These are phyloP conservation scores for Stichodactyla mertensii DNA, from an alignment of 64 coral and sea anemone species.

Conservation along the genomic window DNA sequence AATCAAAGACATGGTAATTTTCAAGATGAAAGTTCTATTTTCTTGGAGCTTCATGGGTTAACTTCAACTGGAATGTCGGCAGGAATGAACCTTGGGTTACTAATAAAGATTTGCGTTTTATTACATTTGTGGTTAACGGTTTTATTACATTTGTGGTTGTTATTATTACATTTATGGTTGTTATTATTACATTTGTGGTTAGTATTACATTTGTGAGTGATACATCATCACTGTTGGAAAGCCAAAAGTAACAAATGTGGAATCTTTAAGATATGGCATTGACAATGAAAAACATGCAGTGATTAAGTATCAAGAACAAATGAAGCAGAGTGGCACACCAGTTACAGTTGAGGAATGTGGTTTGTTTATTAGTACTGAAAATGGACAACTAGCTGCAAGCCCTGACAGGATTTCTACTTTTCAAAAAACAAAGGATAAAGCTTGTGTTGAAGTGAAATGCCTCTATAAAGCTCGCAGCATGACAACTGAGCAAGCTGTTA, in stretches of 20 bases:
- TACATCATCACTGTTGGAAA: not conserved
- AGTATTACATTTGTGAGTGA: no score
- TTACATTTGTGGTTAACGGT: no score
- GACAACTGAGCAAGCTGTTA: not conserved
- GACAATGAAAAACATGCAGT: not conserved
- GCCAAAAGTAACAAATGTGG: not conserved
- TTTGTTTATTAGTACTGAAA: not conserved
- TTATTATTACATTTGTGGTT: no score
- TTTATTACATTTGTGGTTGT: no score
- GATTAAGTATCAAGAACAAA: not conserved
- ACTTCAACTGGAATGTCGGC: conserved; percentile 25
- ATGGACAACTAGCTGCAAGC: not conserved
- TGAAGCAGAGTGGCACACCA: not conserved
- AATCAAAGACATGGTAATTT: conserved; percentile 53
- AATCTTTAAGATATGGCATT: not conserved
- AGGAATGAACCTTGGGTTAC: conserved; percentile 25
- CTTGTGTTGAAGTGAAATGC: not conserved
- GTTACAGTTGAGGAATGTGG: not conserved
- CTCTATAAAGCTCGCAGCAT: not conserved
- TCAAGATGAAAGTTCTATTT: conserved; percentile 32
- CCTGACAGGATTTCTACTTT: not conserved
- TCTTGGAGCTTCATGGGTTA: conserved; percentile 33
- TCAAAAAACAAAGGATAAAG: not conserved
- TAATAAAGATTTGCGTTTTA: no score
- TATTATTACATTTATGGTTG: no score